phyloP scores from a whole-genome alignment of 2,113 vertebrate species.

The Rhinopomastus cyanomelas region DNA sequence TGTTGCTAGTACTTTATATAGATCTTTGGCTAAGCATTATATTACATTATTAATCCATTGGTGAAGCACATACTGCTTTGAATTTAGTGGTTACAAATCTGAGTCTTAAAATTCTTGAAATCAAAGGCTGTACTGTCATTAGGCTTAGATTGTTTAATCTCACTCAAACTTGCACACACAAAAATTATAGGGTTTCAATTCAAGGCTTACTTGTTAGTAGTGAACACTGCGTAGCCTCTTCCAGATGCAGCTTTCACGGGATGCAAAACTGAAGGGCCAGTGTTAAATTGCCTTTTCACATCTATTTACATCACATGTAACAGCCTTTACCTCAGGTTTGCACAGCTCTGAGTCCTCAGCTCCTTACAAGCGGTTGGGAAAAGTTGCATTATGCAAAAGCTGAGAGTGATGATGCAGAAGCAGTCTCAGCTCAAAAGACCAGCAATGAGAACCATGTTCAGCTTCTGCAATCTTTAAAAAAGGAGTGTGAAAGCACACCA shows the following conservation, averaged over 20 bases:
- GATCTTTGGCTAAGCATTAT: not conserved
- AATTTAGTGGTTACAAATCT: not conserved
- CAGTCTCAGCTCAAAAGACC: not conserved
- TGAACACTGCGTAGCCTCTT: not conserved
- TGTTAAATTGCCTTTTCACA: slow-evolving; percentile 10
- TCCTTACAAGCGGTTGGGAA: not conserved
- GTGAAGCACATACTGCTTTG: slow-evolving; percentile 18
- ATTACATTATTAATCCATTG: slow-evolving; percentile 25
- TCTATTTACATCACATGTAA: not conserved
- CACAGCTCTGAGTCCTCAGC: not conserved
- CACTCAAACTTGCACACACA: not conserved
- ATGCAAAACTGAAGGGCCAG: not conserved
- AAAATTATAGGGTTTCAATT: not conserved
- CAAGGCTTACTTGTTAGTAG: not conserved
- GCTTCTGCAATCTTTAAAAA: not conserved
- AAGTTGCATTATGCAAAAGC: not conserved
- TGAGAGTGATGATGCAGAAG: not conserved
- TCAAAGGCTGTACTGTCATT: not conserved
- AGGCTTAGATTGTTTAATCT: not conserved
- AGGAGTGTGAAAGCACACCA: not conserved
- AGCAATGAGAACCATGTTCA: not conserved
- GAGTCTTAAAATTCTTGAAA: not conserved
- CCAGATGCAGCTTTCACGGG: not conserved
- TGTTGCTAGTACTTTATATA: not conserved
- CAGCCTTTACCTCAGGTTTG: not conserved